A percentile compares a stretch with the other conserved stretches of the same genome.
Evolutionary conservation across 1,140 invertebrate genomes (phyloP).

Genomic region (Drosophila ogumai): DNA sequence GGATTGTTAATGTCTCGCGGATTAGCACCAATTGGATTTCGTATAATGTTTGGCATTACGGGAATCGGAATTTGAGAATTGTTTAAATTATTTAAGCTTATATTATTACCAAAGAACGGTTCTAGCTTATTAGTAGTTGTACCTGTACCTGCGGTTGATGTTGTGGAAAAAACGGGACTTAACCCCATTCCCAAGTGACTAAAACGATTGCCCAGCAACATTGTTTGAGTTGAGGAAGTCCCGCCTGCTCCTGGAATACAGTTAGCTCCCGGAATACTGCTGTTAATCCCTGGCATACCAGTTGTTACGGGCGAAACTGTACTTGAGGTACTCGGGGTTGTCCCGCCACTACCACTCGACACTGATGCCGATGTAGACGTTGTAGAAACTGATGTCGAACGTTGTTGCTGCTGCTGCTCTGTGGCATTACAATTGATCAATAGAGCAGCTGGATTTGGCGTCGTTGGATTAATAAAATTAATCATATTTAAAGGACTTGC

Average conservation of each 20-base stretch:
- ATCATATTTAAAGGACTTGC: conserved; percentile 89
- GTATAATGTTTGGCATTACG: conserved; percentile 34
- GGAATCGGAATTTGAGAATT: conserved; percentile 18
- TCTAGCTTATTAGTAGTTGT: conserved; percentile 35
- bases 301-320: conserved; percentile 54
- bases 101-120: conserved; percentile 39
- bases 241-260: conserved; percentile 7
- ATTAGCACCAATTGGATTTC: conserved; percentile 94
- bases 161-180: conserved; percentile 23
- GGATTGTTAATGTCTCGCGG: conserved; percentile 96
- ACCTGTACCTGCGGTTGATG: background rate
- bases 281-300: conserved; percentile 2
- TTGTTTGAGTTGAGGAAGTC: conserved; percentile 25
- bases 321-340: conserved; percentile 70
- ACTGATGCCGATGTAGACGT: conserved; percentile 19
- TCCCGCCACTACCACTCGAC: conserved; percentile 59
- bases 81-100: conserved; percentile 36
- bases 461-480: conserved; percentile 78
- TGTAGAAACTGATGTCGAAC: conserved; percentile 28
- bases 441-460: conserved; percentile 41
- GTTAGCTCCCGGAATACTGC: conserved; percentile 7
- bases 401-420: conserved; percentile 45
- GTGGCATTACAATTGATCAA: conserved; percentile 16
- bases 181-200: conserved; percentile 78
- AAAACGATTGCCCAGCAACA: conserved; percentile 75